These are phyloP conservation scores for Condylura cristata DNA, from an alignment of 2,113 vertebrate genomes.

Conservation along the genomic window DNA sequence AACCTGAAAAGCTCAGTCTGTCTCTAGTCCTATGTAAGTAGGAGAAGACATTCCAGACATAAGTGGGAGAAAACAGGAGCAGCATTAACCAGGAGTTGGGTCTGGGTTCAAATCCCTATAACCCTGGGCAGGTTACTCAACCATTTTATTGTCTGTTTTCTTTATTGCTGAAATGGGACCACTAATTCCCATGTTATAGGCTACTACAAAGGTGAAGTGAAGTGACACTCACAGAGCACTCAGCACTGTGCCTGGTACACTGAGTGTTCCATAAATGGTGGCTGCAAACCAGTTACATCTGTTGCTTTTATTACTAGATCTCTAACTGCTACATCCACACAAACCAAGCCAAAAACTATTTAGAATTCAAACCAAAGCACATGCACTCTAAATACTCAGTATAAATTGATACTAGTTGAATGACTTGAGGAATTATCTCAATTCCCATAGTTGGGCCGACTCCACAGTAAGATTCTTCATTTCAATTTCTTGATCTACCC, in stretches of 20 bases:
- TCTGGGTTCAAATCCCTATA: background rate
- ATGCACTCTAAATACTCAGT: background rate
- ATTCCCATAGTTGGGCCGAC: background rate
- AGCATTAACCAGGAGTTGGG: background rate
- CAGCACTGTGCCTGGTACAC: background rate
- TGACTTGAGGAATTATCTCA: background rate
- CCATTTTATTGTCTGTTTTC: background rate
- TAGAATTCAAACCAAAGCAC: slow-evolving; percentile 1
- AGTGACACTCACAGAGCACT: background rate
- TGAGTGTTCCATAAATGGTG: background rate
- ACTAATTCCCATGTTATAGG: background rate
- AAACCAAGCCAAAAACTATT: slow-evolving; percentile 13
- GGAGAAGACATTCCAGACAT: background rate
- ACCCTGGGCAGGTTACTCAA: background rate
- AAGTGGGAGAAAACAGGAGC: background rate
- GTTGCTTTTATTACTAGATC: background rate
- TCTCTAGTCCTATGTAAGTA: background rate
- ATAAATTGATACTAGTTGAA: background rate
- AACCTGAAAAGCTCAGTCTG: background rate
- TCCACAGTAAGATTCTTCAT: background rate
- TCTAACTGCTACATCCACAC: background rate
- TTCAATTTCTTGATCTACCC: background rate
- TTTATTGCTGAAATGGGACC: background rate
- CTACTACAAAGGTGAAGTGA: background rate
- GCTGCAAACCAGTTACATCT: background rate